Evolutionary conservation across 2,888 invertebrate species (phyloP), one percentile per base, ranked within the genome.

Genomic region (Galerucella calmariensis): DNA sequence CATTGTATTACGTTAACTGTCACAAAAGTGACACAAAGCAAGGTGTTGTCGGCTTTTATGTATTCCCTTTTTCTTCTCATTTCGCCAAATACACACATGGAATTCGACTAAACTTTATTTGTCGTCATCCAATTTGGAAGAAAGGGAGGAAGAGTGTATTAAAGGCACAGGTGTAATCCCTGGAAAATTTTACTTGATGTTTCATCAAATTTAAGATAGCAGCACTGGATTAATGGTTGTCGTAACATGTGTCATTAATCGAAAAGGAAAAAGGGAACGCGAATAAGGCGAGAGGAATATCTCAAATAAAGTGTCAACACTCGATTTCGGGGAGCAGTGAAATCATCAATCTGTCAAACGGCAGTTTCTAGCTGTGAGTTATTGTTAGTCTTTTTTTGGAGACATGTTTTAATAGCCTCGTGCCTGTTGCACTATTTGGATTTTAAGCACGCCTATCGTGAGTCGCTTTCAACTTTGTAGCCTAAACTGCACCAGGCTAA

Each of bases 81-180:
- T 85, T 82, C 83, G 79, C 82, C 80, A 81, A 81, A 81, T 84
- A 83, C 82, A 84, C 84, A 84, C 35, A 8, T 84, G 84, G 84
- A 85, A 84, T 85, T 84, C 83, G 82, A 82, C 82, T 81, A 84
- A 83, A 84, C 84, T 85, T 84, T 84, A 84, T 84, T 85, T 81
- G 81, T 76, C 77, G 75, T 74, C 76, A 77, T 74, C 75, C 80
- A 82, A 83, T 84, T 81, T 80, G 11, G 24, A 24, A 59, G 12
- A 59, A 56, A 41, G 61, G 24, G n/a, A 61, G 24, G n/a, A 61
- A 61, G 79, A 83, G 82, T 81, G 80, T 81, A 81, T 82, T 82
- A 80, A 75, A 80, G 82, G 81, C 82, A 78, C 84, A 84, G 84
- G 85, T 85, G 85, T 82, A 81, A 81, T 77, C 74, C 74, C 75